Evolutionary conservation across 2,797 vertebrate species (phyloP).

Genomic region (Chloroceryle amazona): DNA sequence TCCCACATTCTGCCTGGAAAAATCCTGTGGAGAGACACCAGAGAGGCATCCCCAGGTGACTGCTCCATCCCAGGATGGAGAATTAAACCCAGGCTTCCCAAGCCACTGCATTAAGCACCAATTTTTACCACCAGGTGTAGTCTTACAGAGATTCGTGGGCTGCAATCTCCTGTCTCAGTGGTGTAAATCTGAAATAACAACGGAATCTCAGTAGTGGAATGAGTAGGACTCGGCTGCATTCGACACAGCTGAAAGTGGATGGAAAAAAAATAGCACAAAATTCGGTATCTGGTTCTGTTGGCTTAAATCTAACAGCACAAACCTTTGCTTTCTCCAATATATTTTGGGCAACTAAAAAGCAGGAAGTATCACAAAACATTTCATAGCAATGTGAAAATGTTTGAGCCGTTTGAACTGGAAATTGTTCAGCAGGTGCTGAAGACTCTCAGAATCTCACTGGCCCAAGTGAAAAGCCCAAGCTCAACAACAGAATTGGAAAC

Average conservation of each 20-base stretch:
- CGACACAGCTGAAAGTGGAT: accelerated
- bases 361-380: background rate
- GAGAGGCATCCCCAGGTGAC: background rate
- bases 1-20: background rate
- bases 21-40: background rate
- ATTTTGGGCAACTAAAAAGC: background rate
- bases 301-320: background rate
- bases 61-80: background rate
- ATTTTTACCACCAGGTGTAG: background rate
- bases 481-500: background rate
- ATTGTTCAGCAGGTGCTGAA: background rate
- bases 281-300: background rate
- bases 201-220: background rate
- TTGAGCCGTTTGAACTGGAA: background rate
- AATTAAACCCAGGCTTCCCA: background rate
- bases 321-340: background rate
- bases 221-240: background rate
- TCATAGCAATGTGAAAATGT: background rate
- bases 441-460: background rate
- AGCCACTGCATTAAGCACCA: background rate
- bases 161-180: background rate
- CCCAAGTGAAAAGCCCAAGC: background rate
- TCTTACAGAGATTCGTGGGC: background rate
- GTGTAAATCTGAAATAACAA: background rate
- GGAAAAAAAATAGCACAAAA: background rate